Base-by-base conservation (phyloP, 2,888 invertebrate species). In the Tenthredo scrophulariae region DNA sequence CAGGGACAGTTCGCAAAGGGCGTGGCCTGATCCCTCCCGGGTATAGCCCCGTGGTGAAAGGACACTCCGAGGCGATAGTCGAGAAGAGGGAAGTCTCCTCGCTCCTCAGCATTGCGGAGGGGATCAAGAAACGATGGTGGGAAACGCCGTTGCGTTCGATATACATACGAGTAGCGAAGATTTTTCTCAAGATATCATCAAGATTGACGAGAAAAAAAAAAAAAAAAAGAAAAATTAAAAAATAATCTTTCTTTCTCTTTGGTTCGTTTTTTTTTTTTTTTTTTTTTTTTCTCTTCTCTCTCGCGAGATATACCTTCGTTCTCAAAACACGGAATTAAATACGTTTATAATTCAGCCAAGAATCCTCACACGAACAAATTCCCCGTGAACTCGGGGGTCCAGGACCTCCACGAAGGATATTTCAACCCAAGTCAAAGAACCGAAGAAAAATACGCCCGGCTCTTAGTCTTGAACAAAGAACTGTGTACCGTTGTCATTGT, bases 1-100 rank as follows among this genome's bases (percentile, higher is more conserved):
- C 80, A 80, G 62, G 80, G 80, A 80, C 80, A 40, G 62, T 80
- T 58, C 37, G 40, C 26, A 26, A 80, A 80, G 80, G 80, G 80
- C 80, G 80, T 80, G 80, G 80, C 80, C 62, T 40, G 80, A 80
- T 62, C 40, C 80, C 80, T 40, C 29, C 80, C 22, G 50, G n/a
- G 62, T 58, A 6, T 33, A 50, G n/a, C 18, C 58, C 33, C 29
- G 80, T 58, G 62, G 80, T 62, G 80, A 80, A 80, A 80, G 62
- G 80, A 80, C 58, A 80, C 62, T 40, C 0, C 58, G 22, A 40
- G 58, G 37, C 58, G 37, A 37, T 62, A 58, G 40, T 40, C 40
- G 79, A 80, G 58, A 62, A 58, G 80, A 80, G 62, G 62, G 62
- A 62, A 80, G 62, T 22, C 54, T 15, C 33, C 29, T 77, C 67